Conservation (phyloP, 2,113 vertebrate species). For the Monarcha castaneiventris region DNA sequence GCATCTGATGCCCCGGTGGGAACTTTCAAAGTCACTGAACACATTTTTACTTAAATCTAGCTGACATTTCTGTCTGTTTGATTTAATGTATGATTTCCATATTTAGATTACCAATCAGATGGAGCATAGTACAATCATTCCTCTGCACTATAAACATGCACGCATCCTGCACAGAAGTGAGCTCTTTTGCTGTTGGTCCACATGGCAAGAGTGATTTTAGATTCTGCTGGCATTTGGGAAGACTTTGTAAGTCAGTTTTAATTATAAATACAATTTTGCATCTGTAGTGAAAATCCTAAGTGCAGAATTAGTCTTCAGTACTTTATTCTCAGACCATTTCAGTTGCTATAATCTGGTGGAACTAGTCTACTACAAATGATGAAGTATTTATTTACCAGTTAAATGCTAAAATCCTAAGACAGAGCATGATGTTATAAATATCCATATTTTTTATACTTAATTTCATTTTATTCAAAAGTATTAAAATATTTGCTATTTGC, state of each 20-base stretch:
- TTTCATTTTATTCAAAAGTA: not conserved
- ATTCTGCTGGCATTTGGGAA: not conserved
- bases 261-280: not conserved
- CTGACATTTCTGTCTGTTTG: slow-evolving; percentile 55
- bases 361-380: not conserved
- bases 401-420: not conserved
- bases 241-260: not conserved
- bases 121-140: not conserved
- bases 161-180: not conserved
- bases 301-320: not conserved
- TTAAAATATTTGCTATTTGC: not conserved
- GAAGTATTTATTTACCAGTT: not conserved
- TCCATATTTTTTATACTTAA: not conserved
- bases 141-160: not conserved
- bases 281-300: not conserved
- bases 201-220: not conserved
- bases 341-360: not conserved
- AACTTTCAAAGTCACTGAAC: slow-evolving; percentile 62
- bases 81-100: slow-evolving; percentile 58
- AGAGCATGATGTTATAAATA: not conserved
- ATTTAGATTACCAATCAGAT: slow-evolving; percentile 53
- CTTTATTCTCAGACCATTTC: not conserved
- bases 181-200: not conserved
- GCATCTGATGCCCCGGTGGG: slow-evolving; percentile 41
- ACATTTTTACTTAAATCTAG: slow-evolving; percentile 53